These are phyloP conservation scores for Leptatherina wallacei DNA, from an alignment of 2,797 vertebrate genomes.

Conservation along the genomic window DNA sequence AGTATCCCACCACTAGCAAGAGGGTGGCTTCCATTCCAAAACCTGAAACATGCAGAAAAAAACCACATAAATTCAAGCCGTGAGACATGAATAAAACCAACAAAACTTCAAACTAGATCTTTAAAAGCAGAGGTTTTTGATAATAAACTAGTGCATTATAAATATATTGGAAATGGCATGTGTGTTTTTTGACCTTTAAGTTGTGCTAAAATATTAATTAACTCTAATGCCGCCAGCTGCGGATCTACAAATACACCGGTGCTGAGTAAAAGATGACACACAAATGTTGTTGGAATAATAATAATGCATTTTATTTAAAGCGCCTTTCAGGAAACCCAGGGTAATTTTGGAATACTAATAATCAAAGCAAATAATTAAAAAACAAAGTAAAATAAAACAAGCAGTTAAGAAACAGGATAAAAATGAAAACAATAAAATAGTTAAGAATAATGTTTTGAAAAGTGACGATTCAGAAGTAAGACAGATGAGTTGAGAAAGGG, in stretches of 20 bases:
- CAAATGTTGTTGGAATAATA: neutral
- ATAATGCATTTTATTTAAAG: too few relatives aligned
- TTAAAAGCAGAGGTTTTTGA: neutral
- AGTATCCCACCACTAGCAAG: conserved; percentile 91
- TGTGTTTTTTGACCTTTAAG: conserved; percentile 18
- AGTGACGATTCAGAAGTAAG: too few relatives aligned
- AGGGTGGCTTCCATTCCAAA: conserved; percentile 95
- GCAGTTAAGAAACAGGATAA: too few relatives aligned
- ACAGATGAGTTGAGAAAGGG: too few relatives aligned
- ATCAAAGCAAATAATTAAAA: too few relatives aligned
- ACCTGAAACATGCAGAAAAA: conserved; percentile 67
- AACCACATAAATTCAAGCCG: neutral
- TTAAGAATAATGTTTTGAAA: too few relatives aligned
- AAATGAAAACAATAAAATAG: too few relatives aligned
- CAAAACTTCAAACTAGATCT: neutral
- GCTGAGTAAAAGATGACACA: neutral
- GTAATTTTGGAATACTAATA: too few relatives aligned
- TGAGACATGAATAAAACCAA: neutral
- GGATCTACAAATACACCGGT: conserved; percentile 13
- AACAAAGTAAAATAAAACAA: too few relatives aligned
- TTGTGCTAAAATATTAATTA: conserved; percentile 33
- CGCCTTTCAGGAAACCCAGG: too few relatives aligned
- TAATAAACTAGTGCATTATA: neutral
- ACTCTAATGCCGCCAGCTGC: conserved; percentile 16
- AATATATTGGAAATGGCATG: conserved; percentile 1